Conservation (phyloP, 2,797 vertebrate genomes). For the Synanceia verrucosa region DNA sequence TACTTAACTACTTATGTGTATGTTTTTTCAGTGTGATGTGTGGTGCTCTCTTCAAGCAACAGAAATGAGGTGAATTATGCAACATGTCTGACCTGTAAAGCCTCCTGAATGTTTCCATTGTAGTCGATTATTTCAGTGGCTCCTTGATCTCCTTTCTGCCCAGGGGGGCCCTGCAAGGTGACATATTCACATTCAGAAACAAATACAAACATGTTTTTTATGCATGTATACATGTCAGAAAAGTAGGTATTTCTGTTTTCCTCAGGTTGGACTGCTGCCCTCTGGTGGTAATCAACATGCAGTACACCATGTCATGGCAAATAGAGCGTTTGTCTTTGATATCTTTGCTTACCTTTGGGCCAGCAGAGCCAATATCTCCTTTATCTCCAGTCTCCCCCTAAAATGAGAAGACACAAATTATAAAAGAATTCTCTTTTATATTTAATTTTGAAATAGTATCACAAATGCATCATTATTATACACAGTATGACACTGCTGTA, state of each 20-base stretch:
- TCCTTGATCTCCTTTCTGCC: constrained; percentile 96
- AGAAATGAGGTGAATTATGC: not conserved
- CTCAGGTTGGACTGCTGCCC: constrained; percentile 27
- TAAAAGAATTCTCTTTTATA: not conserved
- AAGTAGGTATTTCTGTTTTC: not conserved
- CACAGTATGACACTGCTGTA: not conserved
- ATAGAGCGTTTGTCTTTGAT: not conserved
- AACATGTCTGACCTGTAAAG: constrained; percentile 89
- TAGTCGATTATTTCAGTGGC: constrained; percentile 98
- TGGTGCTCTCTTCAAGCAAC: too few species aligned
- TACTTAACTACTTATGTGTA: not conserved
- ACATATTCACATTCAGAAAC: constrained; percentile 20
- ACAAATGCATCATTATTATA: not conserved
- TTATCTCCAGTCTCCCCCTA: constrained; percentile 93
- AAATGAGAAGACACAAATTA: not conserved
- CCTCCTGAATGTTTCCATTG: constrained; percentile 98
- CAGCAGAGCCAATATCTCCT: constrained; percentile 87
- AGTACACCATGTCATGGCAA: not conserved
- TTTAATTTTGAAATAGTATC: too few species aligned
- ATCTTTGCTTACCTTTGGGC: constrained; percentile 86
- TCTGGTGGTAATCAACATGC: constrained; percentile 24
- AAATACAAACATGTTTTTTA: not conserved
- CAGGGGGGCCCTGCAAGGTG: constrained; percentile 94
- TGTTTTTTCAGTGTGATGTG: not conserved
- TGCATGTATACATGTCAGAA: not conserved